Base-by-base conservation (phyloP, 2,888 invertebrate genomes). In the Phyllotreta striolata region DNA sequence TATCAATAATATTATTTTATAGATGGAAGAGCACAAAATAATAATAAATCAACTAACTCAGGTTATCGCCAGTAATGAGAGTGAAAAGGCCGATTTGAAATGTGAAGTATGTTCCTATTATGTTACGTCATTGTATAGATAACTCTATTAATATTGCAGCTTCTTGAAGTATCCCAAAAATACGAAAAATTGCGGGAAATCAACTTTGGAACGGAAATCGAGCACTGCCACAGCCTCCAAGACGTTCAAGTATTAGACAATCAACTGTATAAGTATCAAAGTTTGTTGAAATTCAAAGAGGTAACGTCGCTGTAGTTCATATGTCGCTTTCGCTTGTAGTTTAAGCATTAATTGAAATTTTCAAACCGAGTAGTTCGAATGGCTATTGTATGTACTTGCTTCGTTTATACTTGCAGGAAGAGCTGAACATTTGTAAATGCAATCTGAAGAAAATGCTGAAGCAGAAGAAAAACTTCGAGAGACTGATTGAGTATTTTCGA, bases 201-300 rank as follows among this genome's bases (percentile, higher is more conserved):
- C 24, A 80, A 78, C 70, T 76, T 80, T 40, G 72, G 74, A 41
- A 66, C 81, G 38, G 81, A 81, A 74, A 72, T 80, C n/a, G 77
- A 77, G 14, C 77, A 80, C 60, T 79, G 79, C 62, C 73, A 77
- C 57, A 75, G 72, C 54, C 64, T 78, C 8, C 81, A 81, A 68
- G 81, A 82, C 68, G 66, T 79, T 8, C 74, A 76, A 39, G 69
- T 76, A 51, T 70, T 80, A 59, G 80, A 81, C 66, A 68, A 71
- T 41, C 77, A 77, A 63, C 64, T 81, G 37, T 63, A 72, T 62
- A 80, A 80, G 60, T 80, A 81, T 72, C 78, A 80, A 69, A 69
- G 58, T 47, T 67, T 76, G 59, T 74, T 73, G 46, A 77, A 74
- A 63, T 41, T 60, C 5, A 62, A 71, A 13, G 77, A 80, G 78